These are phyloP conservation scores for Eilema depressum DNA, from an alignment of 2,888 invertebrate species.

Conservation along the genomic window DNA sequence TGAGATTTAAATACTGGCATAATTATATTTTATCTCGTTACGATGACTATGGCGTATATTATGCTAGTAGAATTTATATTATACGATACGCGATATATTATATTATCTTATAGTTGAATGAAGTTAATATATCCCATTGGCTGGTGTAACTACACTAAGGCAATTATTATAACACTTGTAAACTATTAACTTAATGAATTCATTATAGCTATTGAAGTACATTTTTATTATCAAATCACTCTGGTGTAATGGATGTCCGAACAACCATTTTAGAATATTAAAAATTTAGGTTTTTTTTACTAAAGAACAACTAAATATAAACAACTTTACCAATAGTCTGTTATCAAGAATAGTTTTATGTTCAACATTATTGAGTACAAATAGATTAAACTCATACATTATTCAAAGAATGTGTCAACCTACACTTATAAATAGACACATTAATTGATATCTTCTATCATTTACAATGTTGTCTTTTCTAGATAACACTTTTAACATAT, in stretches of 20 bases:
- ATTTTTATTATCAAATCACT: no score
- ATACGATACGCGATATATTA: no score
- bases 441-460: neutral
- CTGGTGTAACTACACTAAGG: no score
- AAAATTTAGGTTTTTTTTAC: no score
- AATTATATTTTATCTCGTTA: neutral
- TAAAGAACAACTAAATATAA: no score
- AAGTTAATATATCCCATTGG: no score
- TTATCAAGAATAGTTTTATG: neutral
- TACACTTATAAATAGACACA: neutral
- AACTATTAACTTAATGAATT: neutral
- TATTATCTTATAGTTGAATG: neutral
- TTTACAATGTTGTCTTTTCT: neutral
- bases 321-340: no score
- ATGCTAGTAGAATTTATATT: no score
- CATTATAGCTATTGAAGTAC: neutral
- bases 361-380: neutral
- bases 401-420: neutral
- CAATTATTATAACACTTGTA: neutral
- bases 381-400: neutral
- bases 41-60: neutral
- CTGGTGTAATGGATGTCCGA: no score
- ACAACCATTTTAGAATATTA: no score
- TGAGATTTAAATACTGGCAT: neutral
- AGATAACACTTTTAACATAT: neutral